phyloP scores from a whole-genome alignment of 2,888 invertebrate genomes.

The Cryptophagus acutangulus region DNA sequence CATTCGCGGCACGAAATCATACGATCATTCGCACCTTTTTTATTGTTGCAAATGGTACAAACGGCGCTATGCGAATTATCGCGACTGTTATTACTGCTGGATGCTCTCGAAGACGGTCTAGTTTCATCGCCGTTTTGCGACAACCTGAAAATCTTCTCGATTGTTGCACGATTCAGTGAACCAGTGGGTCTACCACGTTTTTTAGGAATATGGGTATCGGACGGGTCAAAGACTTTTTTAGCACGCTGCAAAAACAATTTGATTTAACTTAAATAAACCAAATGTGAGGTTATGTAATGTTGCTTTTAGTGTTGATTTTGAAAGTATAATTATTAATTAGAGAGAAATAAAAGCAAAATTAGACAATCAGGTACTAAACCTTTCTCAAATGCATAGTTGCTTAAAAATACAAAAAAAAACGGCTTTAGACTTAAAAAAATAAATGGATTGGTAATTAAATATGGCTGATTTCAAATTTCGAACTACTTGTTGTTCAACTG shows the following conservation, averaged over 20 bases:
- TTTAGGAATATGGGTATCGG: slow-evolving; percentile 72
- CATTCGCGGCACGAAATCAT: slow-evolving; percentile 68
- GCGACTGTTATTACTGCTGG: slow-evolving; percentile 36
- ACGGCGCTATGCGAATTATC: slow-evolving; percentile 53
- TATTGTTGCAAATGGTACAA: slow-evolving; percentile 59
- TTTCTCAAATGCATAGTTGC: too few species aligned
- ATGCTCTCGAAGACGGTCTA: slow-evolving; percentile 43
- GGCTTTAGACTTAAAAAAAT: too few species aligned
- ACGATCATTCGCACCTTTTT: slow-evolving; percentile 57
- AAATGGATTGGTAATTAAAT: too few species aligned
- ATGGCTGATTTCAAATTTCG: too few species aligned
- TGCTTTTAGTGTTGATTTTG: too few species aligned
- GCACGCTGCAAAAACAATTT: slow-evolving; percentile 60
- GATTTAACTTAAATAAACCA: too few species aligned
- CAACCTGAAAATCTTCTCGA: slow-evolving; percentile 48
- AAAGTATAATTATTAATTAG: too few species aligned
- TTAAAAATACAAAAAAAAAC: too few species aligned
- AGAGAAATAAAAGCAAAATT: too few species aligned
- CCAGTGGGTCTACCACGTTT: slow-evolving; percentile 65
- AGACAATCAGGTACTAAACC: too few species aligned
- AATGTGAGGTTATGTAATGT: slow-evolving; percentile 13
- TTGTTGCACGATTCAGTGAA: slow-evolving; percentile 56
- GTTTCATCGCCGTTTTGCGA: slow-evolving; percentile 34
- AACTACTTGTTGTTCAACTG: too few species aligned
- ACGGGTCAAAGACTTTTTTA: slow-evolving; percentile 81